These are phyloP conservation scores for Xanthostigma xanthostigma DNA, from an alignment of 2,888 invertebrate species.

Conservation along the genomic window DNA sequence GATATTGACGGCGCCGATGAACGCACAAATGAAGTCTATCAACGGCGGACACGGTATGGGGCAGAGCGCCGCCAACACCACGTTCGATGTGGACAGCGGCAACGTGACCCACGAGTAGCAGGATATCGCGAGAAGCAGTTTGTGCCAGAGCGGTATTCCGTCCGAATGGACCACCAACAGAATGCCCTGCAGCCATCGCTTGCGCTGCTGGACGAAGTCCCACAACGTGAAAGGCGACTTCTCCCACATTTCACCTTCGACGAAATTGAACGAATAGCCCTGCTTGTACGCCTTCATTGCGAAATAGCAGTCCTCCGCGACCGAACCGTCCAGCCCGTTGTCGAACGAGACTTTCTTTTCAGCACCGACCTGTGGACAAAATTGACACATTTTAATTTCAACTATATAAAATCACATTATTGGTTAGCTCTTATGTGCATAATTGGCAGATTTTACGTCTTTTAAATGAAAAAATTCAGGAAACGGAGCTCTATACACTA, in stretches of 20 bases:
- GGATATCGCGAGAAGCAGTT: conserved; percentile 69
- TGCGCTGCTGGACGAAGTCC: conserved; percentile 92
- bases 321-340: conserved; percentile 90
- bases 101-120: conserved; percentile 94
- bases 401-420: too few relatives aligned
- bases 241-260: conserved; percentile 98
- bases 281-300: conserved; percentile 87
- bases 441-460: too few relatives aligned
- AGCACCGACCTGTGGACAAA: conserved; percentile 56
- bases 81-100: conserved; percentile 82
- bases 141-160: conserved; percentile 62
- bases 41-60: conserved; percentile 75
- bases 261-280: conserved; percentile 86
- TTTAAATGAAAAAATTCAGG: too few relatives aligned
- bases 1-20: conserved; percentile 84
- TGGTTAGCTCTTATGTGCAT: too few relatives aligned
- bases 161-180: conserved; percentile 77
- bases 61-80: conserved; percentile 67
- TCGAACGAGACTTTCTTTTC: conserved; percentile 87
- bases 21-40: conserved; percentile 77
- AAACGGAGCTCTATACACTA: too few relatives aligned
- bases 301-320: conserved; percentile 97
- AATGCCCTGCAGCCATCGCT: conserved; percentile 91
- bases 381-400: background rate
- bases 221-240: conserved; percentile 89